Evolutionary conservation across 64 coral and sea anemone species (phyloP).

Genomic region (Stichodactyla helianthus): DNA sequence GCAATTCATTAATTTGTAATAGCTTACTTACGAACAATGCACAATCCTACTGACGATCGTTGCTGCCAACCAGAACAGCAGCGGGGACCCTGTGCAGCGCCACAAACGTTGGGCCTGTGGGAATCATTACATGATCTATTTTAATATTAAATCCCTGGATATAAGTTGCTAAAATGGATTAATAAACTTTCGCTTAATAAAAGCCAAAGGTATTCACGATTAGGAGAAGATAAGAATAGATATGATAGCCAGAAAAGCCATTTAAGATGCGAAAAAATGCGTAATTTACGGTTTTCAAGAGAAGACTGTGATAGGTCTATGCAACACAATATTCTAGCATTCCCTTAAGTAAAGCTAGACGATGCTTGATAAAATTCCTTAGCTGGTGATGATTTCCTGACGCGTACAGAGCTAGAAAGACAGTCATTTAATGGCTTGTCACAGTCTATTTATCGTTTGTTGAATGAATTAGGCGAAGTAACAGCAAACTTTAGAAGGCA

Average conservation of each 20-base stretch:
- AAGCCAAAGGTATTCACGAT: background rate
- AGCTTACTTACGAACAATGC: slow-evolving; percentile 87
- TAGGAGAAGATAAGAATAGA: background rate
- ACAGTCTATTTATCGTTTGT: too few relatives aligned
- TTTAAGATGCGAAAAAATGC: background rate
- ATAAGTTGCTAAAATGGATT: background rate
- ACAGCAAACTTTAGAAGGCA: background rate
- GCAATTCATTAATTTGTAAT: background rate
- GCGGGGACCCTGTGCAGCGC: slow-evolving; percentile 35
- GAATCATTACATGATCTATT: slow-evolving; percentile 4
- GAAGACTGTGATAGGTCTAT: background rate
- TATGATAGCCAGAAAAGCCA: background rate
- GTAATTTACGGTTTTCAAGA: background rate
- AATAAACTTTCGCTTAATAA: background rate
- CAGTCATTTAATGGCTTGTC: background rate
- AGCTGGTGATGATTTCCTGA: background rate
- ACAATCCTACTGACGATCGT: slow-evolving; percentile 61
- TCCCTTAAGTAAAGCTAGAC: background rate
- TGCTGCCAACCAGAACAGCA: slow-evolving; percentile 93
- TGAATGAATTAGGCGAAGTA: background rate
- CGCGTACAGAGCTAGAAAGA: background rate
- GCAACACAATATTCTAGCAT: slow-evolving; percentile 4
- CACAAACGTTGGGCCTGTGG: slow-evolving; percentile 87
- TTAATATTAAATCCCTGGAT: background rate
- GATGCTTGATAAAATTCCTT: slow-evolving; percentile 10